Percentiles rank a stretch among this genome's conserved stretches.
Evolutionary conservation across 2,797 vertebrate species (phyloP).

Genomic region (Gephyroberyx darwinii): DNA sequence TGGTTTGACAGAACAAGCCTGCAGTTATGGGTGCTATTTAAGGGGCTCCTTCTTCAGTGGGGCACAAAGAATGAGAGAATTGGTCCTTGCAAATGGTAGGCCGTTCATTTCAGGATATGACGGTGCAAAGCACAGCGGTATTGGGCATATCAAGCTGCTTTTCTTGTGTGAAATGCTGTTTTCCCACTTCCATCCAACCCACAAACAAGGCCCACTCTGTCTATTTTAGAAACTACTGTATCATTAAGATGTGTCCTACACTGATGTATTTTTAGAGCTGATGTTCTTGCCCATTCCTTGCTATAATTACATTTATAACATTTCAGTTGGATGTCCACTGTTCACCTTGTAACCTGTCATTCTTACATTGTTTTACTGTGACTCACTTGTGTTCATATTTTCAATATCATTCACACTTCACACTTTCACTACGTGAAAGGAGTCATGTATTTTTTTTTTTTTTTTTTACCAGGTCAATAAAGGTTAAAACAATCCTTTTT

Average conservation of each 20-base stretch:
- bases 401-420: not conserved
- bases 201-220: constrained; percentile 9
- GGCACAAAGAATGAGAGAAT: not conserved
- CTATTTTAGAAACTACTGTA: constrained; percentile 28
- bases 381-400: not conserved
- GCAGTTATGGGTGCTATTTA: constrained; percentile 57
- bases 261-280: constrained; percentile 38
- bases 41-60: constrained; percentile 33
- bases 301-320: constrained; percentile 26
- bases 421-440: not conserved
- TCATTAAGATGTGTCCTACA: constrained; percentile 1
- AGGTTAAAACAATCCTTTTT: not conserved
- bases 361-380: not conserved
- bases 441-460: no score
- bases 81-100: not conserved
- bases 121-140: constrained; percentile 9
- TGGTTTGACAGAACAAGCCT: constrained; percentile 54
- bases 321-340: constrained; percentile 12
- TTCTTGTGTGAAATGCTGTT: constrained; percentile 15
- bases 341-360: not conserved
- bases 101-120: constrained; percentile 27
- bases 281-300: constrained; percentile 2
- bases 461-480: no score
- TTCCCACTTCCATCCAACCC: not conserved
- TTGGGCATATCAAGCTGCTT: constrained; percentile 26